Conservation (phyloP, 1,140 invertebrate species). For the Hycleus phaleratus region DNA sequence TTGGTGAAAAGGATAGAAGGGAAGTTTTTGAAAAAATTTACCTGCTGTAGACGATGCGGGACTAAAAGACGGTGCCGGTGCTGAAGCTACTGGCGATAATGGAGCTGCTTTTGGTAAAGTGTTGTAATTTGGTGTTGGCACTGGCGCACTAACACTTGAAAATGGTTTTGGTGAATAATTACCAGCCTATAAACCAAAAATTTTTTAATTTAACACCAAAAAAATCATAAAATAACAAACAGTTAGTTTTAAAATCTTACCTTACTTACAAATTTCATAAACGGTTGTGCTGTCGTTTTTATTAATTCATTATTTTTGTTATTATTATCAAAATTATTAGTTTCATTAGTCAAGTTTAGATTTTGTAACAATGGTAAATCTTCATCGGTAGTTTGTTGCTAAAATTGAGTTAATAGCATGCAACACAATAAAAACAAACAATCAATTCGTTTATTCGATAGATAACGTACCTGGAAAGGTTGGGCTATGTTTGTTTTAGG, state of each 20-base stretch:
- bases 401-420: slow-evolving; percentile 11
- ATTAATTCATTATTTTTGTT: slow-evolving; percentile 22
- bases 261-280: slow-evolving; percentile 27
- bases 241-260: slow-evolving; percentile 17
- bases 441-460: background rate
- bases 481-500: slow-evolving; percentile 40
- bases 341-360: slow-evolving; percentile 11
- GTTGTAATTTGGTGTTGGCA: slow-evolving; percentile 39
- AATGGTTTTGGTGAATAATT: slow-evolving; percentile 50
- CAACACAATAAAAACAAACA: slow-evolving; percentile 3
- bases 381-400: slow-evolving; percentile 9
- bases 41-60: slow-evolving; percentile 31
- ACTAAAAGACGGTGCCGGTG: slow-evolving; percentile 40
- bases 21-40: slow-evolving; percentile 18
- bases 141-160: slow-evolving; percentile 41
- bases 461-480: slow-evolving; percentile 33
- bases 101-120: slow-evolving; percentile 42
- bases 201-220: background rate
- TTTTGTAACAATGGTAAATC: slow-evolving; percentile 10
- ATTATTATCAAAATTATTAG: slow-evolving; percentile 13
- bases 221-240: background rate
- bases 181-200: slow-evolving; percentile 6
- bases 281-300: slow-evolving; percentile 25
- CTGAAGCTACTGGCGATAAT: slow-evolving; percentile 43
- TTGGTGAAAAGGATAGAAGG: too few relatives aligned